Conservation (phyloP, 2,797 vertebrate species). For the Aulostomus chinensis region DNA sequence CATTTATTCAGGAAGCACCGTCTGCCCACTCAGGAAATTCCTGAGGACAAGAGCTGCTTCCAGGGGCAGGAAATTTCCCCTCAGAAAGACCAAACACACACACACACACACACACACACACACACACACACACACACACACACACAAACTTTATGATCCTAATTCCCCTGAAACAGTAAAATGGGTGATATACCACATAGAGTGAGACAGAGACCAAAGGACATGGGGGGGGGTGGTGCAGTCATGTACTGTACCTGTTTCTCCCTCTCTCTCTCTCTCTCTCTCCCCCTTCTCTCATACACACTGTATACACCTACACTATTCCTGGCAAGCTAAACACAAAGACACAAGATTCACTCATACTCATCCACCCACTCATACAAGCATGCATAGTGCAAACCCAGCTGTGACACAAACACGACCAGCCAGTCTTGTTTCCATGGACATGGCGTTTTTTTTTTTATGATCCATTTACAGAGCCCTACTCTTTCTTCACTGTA, state of each 20-base stretch:
- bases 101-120: constrained; percentile 25
- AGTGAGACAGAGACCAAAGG: constrained; percentile 24
- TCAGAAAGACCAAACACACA: constrained; percentile 77
- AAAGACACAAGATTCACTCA: constrained; percentile 66
- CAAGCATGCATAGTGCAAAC: constrained; percentile 59
- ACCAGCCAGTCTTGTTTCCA: constrained; percentile 67
- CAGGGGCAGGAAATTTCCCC: constrained; percentile 99
- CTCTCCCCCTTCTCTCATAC: too few relatives aligned
- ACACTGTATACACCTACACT: constrained; percentile 58
- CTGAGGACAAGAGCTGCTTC: constrained; percentile 95
- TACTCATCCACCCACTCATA: constrained; percentile 69
- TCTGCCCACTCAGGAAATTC: constrained; percentile 99
- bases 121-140: constrained; percentile 22
- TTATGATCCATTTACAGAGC: not conserved
- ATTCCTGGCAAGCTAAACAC: constrained; percentile 59
- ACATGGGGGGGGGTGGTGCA: constrained; percentile 16
- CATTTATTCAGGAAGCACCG: constrained; percentile 95
- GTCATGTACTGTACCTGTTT: constrained; percentile 28
- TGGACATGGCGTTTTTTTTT: constrained; percentile 62
- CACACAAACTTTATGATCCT: constrained; percentile 25
- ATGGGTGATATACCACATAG: constrained; percentile 40
- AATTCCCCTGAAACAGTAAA: constrained; percentile 30
- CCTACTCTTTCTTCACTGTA: constrained; percentile 6
- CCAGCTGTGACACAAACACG: constrained; percentile 48
- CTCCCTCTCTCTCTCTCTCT: too few relatives aligned